Percentiles rank a stretch among this genome's conserved stretches.
phyloP scores from a whole-genome alignment of 2,888 invertebrate genomes.

The Mimas tiliae region DNA sequence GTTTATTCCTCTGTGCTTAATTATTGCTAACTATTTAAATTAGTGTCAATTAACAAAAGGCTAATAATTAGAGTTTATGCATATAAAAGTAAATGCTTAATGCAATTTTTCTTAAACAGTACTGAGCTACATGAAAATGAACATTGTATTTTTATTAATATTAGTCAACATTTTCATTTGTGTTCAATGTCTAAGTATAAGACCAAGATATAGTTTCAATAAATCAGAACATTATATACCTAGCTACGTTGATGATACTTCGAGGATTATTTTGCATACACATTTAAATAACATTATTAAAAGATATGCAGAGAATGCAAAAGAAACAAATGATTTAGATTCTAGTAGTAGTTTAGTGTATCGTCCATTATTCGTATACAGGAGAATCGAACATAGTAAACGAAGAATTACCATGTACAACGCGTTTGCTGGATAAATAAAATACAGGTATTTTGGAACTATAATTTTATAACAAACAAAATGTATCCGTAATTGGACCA shows the following conservation, averaged over 20 bases:
- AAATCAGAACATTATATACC: neutral
- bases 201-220: neutral
- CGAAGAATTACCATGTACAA: slow-evolving; percentile 74
- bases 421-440: slow-evolving; percentile 68
- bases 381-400: slow-evolving; percentile 72
- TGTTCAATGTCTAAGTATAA: neutral
- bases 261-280: neutral
- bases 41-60: neutral
- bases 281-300: slow-evolving; percentile 22
- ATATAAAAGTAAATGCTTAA: neutral
- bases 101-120: neutral
- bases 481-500: neutral
- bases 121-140: neutral
- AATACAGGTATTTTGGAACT: slow-evolving; percentile 25
- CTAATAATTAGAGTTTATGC: neutral
- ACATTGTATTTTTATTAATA: neutral
- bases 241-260: neutral
- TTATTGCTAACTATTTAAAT: slow-evolving; percentile 1
- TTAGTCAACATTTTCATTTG: neutral
- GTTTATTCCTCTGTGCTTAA: neutral
- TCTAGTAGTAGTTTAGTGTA: slow-evolving; percentile 64
- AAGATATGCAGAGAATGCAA: slow-evolving; percentile 28
- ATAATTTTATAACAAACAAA: neutral
- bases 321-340: slow-evolving; percentile 46
- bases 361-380: slow-evolving; percentile 70